Percentiles rank a stretch among this genome's conserved stretches.
These are phyloP conservation scores for Drepana arcuata DNA, from an alignment of 1,140 invertebrate species.

Conservation along the genomic window DNA sequence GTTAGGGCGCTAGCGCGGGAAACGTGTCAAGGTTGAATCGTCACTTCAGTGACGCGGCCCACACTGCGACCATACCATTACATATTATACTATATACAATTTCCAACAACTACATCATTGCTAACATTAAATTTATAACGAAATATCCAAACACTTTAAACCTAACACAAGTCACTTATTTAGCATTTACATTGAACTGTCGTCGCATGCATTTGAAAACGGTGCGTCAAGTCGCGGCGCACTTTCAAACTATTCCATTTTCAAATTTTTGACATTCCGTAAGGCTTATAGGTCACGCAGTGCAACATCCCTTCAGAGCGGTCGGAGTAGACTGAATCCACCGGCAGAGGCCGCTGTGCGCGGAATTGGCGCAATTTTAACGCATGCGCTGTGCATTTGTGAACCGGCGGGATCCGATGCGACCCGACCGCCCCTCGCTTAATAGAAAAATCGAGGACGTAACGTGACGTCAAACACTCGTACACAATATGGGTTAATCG, in stretches of 20 bases:
- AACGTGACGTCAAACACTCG: slow-evolving; percentile 59
- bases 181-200: slow-evolving; percentile 13
- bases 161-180: slow-evolving; percentile 24
- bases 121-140: slow-evolving; percentile 7
- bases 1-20: slow-evolving; percentile 56
- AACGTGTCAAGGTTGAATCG: slow-evolving; percentile 62
- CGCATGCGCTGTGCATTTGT: slow-evolving; percentile 55
- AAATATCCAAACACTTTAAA: slow-evolving; percentile 17
- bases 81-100: slow-evolving; percentile 18
- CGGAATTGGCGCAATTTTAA: slow-evolving; percentile 66
- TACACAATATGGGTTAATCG: slow-evolving; percentile 64
- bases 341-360: slow-evolving; percentile 57
- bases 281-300: slow-evolving; percentile 34
- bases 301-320: slow-evolving; percentile 49
- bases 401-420: slow-evolving; percentile 53
- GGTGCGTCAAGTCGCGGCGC: slow-evolving; percentile 14
- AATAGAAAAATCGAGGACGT: slow-evolving; percentile 69
- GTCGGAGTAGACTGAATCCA: slow-evolving; percentile 40
- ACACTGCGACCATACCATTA: slow-evolving; percentile 36
- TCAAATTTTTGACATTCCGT: slow-evolving; percentile 49
- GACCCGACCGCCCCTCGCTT: slow-evolving; percentile 58
- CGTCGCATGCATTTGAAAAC: slow-evolving; percentile 8
- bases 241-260: slow-evolving; percentile 51
- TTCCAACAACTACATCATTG: slow-evolving; percentile 12
- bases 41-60: slow-evolving; percentile 40